Base-by-base conservation (phyloP, 2,797 vertebrate species). In the Nyctalus aviator region DNA sequence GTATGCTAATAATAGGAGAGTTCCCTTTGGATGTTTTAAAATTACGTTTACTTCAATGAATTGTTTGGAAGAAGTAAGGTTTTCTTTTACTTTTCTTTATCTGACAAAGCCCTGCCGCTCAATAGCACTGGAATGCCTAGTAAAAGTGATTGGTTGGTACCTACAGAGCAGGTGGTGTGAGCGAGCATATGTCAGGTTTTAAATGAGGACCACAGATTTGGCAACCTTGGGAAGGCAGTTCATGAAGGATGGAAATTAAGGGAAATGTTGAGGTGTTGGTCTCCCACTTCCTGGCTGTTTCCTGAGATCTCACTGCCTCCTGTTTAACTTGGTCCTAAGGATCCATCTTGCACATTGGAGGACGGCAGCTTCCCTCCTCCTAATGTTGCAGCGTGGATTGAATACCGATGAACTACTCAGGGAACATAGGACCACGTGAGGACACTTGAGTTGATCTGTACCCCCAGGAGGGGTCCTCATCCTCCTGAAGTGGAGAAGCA, bases 361-460 rank as follows among this genome's bases (percentile, higher is more conserved):
- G 57, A 46, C 32, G 35, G 8, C 30, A 35, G 37, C 17, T 23
- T 41, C 13, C 27, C 78, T 55, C 55, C 17, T 64, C 21, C 32
- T 4, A 1, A 3, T 23, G 55, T 44, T 59, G 46, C 35, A 25
- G 35, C n/a, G 76, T 91, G 77, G 55, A 21, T 8, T 84, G 90
- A 94, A 73, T 92, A 77, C 94, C 76, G 88, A 69, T 90, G 30
- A 95, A 82, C 89, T 62, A 53, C 30, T 35, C 11, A 0, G 82
- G 77, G 82, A 32, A 64, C 46, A 53, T 32, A 32, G 94, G 68
- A 32, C 44, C 25, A 75, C 57, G n/a, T n/a, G 90, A 90, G 68
- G 84, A 75, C 88, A 68, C 90, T 93, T 68, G 81, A 94, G 48
- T 62, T 77, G 71, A 77, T 93, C 84, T 84, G n/a, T 77, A 64